Percentiles rank a stretch among this genome's conserved stretches.
Conservation (phyloP, 2,113 vertebrate genomes). For the Procavia capensis region DNA sequence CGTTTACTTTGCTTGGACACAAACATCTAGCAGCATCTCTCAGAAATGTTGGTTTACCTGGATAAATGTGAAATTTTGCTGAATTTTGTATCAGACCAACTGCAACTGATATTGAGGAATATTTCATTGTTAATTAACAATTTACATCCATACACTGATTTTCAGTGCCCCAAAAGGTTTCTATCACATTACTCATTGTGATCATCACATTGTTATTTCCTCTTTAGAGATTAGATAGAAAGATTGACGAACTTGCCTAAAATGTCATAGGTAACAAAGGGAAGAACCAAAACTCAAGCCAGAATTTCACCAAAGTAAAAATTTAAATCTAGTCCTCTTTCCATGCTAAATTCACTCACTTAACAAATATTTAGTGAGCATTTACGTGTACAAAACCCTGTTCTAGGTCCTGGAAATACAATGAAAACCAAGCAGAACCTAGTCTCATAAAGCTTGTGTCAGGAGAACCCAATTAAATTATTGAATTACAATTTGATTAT, state of each 20-base stretch:
- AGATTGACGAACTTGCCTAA: neutral
- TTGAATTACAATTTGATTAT: neutral
- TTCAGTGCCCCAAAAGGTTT: neutral
- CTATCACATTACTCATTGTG: neutral
- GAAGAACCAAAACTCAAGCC: conserved; percentile 47
- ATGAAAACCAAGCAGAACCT: neutral
- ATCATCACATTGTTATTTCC: neutral
- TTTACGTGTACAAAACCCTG: neutral
- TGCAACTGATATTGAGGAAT: neutral
- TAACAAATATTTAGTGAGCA: neutral
- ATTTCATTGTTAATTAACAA: neutral
- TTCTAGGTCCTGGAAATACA: neutral
- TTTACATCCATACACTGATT: neutral
- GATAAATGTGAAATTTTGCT: neutral
- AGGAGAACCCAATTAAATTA: neutral
- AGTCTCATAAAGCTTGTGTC: neutral
- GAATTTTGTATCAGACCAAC: neutral
- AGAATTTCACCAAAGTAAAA: neutral
- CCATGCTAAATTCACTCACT: neutral
- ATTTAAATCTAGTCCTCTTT: conserved; percentile 6
- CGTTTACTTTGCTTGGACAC: neutral
- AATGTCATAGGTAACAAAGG: neutral
- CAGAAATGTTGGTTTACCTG: neutral
- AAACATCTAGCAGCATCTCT: neutral
- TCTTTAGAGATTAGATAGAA: neutral